Percentiles rank a stretch among this genome's conserved stretches.
Evolutionary conservation across 1,140 invertebrate species (phyloP).

Genomic region (Andrena cerasifolii): DNA sequence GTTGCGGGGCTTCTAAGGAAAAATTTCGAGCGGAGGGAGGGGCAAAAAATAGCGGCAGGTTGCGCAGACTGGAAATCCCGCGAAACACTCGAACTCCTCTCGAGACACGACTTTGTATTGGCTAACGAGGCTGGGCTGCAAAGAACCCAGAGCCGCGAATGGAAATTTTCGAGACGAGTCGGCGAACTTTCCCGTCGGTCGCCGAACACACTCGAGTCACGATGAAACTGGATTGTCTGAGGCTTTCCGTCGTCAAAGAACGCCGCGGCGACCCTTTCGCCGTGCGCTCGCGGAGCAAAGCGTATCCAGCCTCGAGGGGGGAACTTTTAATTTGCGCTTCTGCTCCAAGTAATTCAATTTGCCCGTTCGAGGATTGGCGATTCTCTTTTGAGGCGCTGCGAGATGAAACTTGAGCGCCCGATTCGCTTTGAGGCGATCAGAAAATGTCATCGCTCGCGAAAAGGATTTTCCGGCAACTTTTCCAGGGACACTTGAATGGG

Average conservation of each 20-base stretch:
- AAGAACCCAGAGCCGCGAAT: slow-evolving; percentile 26
- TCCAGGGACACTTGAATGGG: too few relatives aligned
- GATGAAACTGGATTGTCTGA: slow-evolving; percentile 35
- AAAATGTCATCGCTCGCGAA: background rate
- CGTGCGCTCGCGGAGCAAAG: too few relatives aligned
- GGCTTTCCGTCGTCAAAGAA: slow-evolving; percentile 15
- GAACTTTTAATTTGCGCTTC: slow-evolving; percentile 41
- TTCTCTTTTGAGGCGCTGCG: background rate
- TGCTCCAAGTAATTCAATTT: background rate
- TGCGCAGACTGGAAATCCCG: background rate
- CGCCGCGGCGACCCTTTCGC: background rate
- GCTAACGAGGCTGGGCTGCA: slow-evolving; percentile 31
- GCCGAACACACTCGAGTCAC: background rate
- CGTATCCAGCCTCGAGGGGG: too few relatives aligned
- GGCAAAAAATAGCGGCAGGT: background rate
- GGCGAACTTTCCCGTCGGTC: background rate
- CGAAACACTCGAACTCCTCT: slow-evolving; percentile 45
- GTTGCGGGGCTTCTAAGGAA: too few relatives aligned
- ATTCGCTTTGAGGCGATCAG: background rate
- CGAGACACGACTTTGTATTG: slow-evolving; percentile 52
- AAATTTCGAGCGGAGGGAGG: too few relatives aligned
- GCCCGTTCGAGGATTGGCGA: background rate
- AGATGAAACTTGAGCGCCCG: background rate
- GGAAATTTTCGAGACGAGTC: slow-evolving; percentile 39
- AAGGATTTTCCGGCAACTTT: too few relatives aligned